Conservation (phyloP, 2,888 invertebrate genomes). For the Heliconius sara region DNA sequence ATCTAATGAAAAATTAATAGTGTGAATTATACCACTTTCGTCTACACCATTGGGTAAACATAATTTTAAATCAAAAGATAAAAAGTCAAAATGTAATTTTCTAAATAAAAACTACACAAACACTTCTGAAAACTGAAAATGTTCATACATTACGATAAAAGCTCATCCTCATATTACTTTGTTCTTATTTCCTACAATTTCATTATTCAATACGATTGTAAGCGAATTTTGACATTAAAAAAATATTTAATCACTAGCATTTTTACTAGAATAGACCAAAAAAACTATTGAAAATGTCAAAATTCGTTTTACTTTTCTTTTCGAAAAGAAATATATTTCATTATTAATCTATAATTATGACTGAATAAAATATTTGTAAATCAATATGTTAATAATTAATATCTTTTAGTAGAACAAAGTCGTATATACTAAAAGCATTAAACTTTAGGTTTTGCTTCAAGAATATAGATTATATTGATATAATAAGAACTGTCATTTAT, state of each 20-base stretch:
- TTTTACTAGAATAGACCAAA: slow-evolving; percentile 9
- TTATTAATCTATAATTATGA: slow-evolving; percentile 11
- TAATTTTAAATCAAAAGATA: background rate
- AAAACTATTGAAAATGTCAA: slow-evolving; percentile 2
- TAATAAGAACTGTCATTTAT: background rate
- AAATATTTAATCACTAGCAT: slow-evolving; percentile 13
- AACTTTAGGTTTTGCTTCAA: background rate
- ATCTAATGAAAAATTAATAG: background rate
- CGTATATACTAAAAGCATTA: background rate
- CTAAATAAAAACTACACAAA: slow-evolving; percentile 4
- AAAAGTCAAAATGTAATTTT: background rate
- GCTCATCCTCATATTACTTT: slow-evolving; percentile 19
- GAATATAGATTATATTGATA: background rate
- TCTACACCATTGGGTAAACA: background rate
- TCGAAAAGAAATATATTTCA: background rate
- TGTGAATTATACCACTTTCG: slow-evolving; percentile 1
- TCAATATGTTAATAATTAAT: background rate
- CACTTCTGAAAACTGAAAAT: background rate
- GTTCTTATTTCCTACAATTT: slow-evolving; percentile 1
- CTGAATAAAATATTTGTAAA: slow-evolving; percentile 1
- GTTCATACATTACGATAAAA: slow-evolving; percentile 2
- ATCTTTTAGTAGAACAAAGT: slow-evolving; percentile 13
- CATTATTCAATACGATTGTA: background rate
- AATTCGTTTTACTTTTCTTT: background rate
- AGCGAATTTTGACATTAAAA: slow-evolving; percentile 15